phyloP scores from a whole-genome alignment of 2,113 vertebrate species.

The Bubalus kerabau region DNA sequence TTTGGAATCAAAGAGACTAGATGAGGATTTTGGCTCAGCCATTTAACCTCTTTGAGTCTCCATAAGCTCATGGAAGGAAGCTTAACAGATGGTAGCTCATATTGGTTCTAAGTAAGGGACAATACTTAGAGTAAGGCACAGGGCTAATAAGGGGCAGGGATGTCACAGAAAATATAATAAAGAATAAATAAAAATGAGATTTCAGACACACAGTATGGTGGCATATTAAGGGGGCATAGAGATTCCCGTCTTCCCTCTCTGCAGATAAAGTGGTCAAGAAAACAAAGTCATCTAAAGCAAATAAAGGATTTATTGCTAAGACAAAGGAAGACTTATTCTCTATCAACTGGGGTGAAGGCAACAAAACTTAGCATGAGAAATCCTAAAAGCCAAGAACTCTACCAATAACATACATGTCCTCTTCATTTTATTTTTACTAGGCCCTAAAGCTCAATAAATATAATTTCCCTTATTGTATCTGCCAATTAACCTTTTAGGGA shows the following conservation, averaged over 20 bases:
- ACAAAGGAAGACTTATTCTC: background rate
- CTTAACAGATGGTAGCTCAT: background rate
- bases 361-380: background rate
- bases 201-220: background rate
- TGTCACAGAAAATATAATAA: background rate
- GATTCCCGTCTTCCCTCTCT: background rate
- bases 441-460: background rate
- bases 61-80: background rate
- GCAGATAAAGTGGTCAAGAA: background rate
- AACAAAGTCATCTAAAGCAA: background rate
- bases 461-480: background rate
- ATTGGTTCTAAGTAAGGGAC: background rate
- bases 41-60: conserved; percentile 6
- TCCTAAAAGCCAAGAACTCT: background rate
- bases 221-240: background rate
- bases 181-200: background rate
- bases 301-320: background rate
- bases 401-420: background rate
- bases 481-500: background rate
- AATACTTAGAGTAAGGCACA: background rate
- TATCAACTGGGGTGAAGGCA: background rate
- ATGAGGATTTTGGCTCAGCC: conserved; percentile 2
- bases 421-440: background rate
- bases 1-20: background rate
- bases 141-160: background rate